phyloP scores from a whole-genome alignment of 1,140 invertebrate genomes.

The Gonatopus flavifemur region DNA sequence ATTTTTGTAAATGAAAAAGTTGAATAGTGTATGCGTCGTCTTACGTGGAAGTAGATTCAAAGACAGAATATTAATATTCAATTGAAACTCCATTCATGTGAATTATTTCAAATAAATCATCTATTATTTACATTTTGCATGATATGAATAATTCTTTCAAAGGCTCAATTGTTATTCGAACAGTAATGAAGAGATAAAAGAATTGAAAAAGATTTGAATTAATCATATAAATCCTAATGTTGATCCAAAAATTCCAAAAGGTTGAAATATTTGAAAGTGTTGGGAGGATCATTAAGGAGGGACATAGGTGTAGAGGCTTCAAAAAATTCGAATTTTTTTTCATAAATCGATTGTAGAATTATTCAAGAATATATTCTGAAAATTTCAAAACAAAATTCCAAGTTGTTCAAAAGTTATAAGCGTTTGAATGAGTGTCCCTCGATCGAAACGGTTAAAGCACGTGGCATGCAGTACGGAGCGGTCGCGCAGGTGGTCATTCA shows the following conservation, averaged over 20 bases:
- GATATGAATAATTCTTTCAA: constrained; percentile 61
- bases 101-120: constrained; percentile 60
- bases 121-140: constrained; percentile 60
- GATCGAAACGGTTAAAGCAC: no score
- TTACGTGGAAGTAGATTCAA: constrained; percentile 59
- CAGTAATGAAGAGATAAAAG: constrained; percentile 65
- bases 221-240: constrained; percentile 63
- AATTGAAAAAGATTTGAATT: constrained; percentile 65
- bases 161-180: constrained; percentile 59
- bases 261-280: constrained; percentile 41
- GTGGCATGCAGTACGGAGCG: no score
- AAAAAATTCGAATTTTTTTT: no score
- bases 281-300: constrained; percentile 57
- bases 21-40: constrained; percentile 62
- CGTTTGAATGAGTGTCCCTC: no score
- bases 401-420: no score
- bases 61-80: constrained; percentile 65
- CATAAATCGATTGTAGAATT: no score
- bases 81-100: constrained; percentile 62
- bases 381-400: no score
- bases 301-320: no score
- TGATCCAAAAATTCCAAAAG: constrained; percentile 56
- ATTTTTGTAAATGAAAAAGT: constrained; percentile 58
- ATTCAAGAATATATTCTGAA: no score
- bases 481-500: no score